phyloP scores from a whole-genome alignment of 2,113 vertebrate species.

The Scopus umbretta region DNA sequence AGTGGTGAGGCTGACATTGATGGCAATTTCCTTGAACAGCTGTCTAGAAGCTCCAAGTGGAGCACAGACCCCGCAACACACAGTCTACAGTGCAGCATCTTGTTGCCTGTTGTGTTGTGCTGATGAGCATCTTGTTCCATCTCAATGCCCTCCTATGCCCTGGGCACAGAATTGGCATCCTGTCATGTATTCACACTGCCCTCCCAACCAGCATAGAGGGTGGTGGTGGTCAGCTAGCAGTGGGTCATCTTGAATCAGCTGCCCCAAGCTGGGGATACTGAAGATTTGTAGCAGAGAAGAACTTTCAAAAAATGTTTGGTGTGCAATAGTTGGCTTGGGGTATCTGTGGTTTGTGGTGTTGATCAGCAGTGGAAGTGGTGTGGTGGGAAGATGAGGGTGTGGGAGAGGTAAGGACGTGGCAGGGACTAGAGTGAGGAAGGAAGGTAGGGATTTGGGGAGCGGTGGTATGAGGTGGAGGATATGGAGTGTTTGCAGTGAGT shows the following conservation, averaged over 20 bases:
- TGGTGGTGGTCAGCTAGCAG: neutral
- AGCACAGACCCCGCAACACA: neutral
- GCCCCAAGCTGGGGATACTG: neutral
- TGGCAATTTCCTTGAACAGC: conserved; percentile 62
- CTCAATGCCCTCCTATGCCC: neutral
- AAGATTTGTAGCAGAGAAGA: neutral
- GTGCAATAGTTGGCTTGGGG: neutral
- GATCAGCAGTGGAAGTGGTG: neutral
- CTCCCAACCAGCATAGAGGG: neutral
- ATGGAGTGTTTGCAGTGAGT: neutral
- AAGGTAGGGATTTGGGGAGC: neutral
- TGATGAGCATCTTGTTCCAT: neutral
- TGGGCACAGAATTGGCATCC: neutral
- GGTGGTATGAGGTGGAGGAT: neutral
- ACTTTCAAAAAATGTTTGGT: neutral
- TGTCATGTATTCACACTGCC: neutral
- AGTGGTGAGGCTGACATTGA: conserved; percentile 46
- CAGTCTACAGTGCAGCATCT: neutral
- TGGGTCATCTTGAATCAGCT: neutral
- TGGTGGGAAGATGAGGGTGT: neutral
- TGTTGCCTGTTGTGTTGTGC: neutral
- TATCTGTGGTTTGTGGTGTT: neutral
- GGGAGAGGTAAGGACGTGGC: neutral
- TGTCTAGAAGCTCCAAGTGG: conserved; percentile 52
- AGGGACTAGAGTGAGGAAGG: neutral